Base-by-base conservation (phyloP, 2,797 vertebrate genomes). In the Hapalemur alaotrensis region DNA sequence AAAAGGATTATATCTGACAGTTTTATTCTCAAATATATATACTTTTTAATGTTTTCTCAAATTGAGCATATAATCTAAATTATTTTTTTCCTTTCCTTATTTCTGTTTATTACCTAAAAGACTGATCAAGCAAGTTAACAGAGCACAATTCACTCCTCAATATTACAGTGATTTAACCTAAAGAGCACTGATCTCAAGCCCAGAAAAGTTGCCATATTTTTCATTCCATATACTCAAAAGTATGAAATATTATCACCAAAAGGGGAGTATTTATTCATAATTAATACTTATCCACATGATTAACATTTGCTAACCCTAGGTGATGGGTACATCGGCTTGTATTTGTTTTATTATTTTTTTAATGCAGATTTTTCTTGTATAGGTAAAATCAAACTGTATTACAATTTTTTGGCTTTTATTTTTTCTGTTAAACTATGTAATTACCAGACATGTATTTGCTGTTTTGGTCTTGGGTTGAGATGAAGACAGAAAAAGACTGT, bases 371-470 rank as follows among this genome's bases (percentile, higher is more conserved):
- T 80, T 89, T 76, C 35, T 70, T 85, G 22, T 17, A 15, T 57
- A 50, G 35, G 32, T 79, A 48, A 50, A 93, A 92, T 91, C 18
- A 94, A 93, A 87, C 22, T 25, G 1, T 63, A 59, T 46, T 22
- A 73, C 35, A 73, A 46, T 35, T 76, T 89, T 83, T 52, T n/a
- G 20, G 22, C 6, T 3, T 23, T 38, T 88, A 18, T 9, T 89
- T 93, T 63, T 9, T 25, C 48, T 79, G 76, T 75, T 61, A 52
- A 92, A 43, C 46, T 25, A 52, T 79, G 32, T 88, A 78, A 82
- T 70, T 92, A 69, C 32, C 35, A 96, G 85, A 50, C 12, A 28
- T 67, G 50, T 93, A 89, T 80, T 89, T 95, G 50, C 59, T 89
- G 5, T 83, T 96, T 88, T 78, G 43, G 20, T 92, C 67, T 96